Conservation (phyloP, 2,888 invertebrate genomes). For the Hypomecis atomaria region DNA sequence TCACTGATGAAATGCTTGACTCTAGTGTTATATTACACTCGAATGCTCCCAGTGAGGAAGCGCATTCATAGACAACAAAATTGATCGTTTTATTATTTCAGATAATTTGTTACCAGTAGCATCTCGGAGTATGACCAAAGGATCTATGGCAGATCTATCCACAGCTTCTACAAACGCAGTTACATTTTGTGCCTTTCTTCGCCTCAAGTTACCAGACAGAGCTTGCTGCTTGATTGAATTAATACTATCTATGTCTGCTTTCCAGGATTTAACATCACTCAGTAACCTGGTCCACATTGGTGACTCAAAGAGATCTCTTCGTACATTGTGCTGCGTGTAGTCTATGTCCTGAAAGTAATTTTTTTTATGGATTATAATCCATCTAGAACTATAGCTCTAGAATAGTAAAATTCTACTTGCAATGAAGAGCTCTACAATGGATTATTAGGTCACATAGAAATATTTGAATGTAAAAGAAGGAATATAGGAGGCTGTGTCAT, state of each 20-base stretch:
- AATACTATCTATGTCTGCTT: slow-evolving; percentile 66
- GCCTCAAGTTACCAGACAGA: slow-evolving; percentile 61
- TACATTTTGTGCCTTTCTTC: slow-evolving; percentile 70
- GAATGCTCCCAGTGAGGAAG: no score
- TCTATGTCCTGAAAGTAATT: slow-evolving; percentile 66
- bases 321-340: slow-evolving; percentile 63
- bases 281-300: slow-evolving; percentile 67
- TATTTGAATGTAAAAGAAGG: no score
- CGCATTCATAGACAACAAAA: not conserved
- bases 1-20: no score
- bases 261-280: slow-evolving; percentile 61
- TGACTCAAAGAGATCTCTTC: slow-evolving; percentile 68
- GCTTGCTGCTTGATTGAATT: slow-evolving; percentile 71
- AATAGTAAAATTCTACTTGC: not conserved
- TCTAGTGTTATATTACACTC: no score
- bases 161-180: slow-evolving; percentile 73
- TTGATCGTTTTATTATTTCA: slow-evolving; percentile 3
- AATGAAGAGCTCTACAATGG: no score
- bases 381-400: no score
- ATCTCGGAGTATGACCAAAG: slow-evolving; percentile 72
- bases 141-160: slow-evolving; percentile 74
- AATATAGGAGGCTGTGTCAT: no score
- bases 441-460: no score
- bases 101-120: slow-evolving; percentile 58
- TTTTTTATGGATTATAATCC: slow-evolving; percentile 1